These are phyloP conservation scores for Saguinus imperator DNA, from an alignment of 2,113 vertebrate species.

Conservation along the genomic window DNA sequence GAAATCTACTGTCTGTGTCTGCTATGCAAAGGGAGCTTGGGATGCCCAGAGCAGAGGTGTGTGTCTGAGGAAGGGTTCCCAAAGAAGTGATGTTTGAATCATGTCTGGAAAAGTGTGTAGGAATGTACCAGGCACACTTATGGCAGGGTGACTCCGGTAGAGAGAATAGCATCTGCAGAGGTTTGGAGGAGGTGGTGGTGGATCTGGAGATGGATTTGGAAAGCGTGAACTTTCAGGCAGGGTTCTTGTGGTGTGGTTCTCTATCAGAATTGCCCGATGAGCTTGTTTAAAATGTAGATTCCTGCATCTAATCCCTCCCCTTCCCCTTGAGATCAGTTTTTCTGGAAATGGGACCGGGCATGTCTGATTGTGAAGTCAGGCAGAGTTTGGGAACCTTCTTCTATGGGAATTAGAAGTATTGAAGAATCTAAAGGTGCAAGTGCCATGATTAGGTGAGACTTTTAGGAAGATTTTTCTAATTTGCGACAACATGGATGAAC, in stretches of 20 bases:
- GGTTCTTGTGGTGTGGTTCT: neutral
- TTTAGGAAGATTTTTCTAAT: neutral
- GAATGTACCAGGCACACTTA: neutral
- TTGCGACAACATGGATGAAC: neutral
- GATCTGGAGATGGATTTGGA: neutral
- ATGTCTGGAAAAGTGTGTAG: neutral
- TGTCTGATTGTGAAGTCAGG: neutral
- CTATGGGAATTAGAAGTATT: neutral
- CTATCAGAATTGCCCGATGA: neutral
- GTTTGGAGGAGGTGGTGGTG: too few species aligned
- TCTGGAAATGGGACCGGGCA: neutral
- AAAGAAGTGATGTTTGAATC: neutral
- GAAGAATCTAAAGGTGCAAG: neutral
- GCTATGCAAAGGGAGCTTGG: neutral
- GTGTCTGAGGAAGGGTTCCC: neutral
- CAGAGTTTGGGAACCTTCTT: neutral
- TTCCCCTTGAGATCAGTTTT: neutral
- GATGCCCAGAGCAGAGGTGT: neutral
- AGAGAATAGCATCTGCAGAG: neutral
- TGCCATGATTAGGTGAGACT: neutral
- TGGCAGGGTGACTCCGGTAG: neutral
- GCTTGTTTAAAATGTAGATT: neutral
- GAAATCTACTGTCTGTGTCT: neutral
- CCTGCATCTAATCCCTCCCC: accelerated
- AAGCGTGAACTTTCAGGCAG: neutral